phyloP scores from a whole-genome alignment of 2,888 invertebrate genomes.

The Mayetiola destructor region DNA sequence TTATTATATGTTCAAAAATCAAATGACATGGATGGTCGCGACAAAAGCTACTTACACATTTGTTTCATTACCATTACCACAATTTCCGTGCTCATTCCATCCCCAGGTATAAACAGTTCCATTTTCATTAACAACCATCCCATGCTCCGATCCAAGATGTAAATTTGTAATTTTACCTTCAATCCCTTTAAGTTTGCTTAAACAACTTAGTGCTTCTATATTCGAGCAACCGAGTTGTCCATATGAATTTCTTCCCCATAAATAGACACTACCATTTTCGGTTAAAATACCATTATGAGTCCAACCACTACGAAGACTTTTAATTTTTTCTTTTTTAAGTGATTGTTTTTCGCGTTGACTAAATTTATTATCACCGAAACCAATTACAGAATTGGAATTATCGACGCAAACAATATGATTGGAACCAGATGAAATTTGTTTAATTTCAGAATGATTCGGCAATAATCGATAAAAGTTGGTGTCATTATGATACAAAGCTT shows the following conservation, averaged over 20 bases:
- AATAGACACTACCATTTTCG: constrained; percentile 45
- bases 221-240: constrained; percentile 36
- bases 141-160: constrained; percentile 65
- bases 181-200: neutral
- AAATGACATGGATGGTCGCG: neutral
- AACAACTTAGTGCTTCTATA: neutral
- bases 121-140: constrained; percentile 49
- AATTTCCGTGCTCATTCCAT: constrained; percentile 83
- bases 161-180: constrained; percentile 25
- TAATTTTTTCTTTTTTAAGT: constrained; percentile 39
- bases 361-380: constrained; percentile 72
- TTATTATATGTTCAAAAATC: neutral
- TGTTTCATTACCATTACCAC: constrained; percentile 46
- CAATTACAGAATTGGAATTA: constrained; percentile 15
- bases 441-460: constrained; percentile 35
- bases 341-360: constrained; percentile 48
- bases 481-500: constrained; percentile 4
- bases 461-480: neutral
- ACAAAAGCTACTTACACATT: constrained; percentile 27
- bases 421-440: constrained; percentile 62
- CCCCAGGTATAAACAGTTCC: constrained; percentile 65
- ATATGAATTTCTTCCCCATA: constrained; percentile 71
- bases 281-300: constrained; percentile 55
- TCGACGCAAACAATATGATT: constrained; percentile 44
- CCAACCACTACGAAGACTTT: constrained; percentile 52